Percentiles rank a stretch among this genome's conserved stretches.
phyloP scores from a whole-genome alignment of 2,113 vertebrate species.

The Mystacornis crossleyi region DNA sequence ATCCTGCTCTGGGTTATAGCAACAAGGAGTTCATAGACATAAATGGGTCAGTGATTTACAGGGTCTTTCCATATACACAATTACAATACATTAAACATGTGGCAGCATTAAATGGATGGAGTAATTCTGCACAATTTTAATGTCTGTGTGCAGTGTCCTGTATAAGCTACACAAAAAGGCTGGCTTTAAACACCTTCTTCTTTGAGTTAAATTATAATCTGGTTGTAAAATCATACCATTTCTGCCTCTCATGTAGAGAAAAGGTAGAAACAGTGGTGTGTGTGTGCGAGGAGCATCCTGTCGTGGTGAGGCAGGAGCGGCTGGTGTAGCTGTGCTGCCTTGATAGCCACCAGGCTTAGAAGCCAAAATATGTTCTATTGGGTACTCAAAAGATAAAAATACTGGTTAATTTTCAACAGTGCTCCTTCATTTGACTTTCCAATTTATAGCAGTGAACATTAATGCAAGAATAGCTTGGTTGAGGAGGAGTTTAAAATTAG shows the following conservation, averaged over 20 bases:
- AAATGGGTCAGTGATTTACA: slow-evolving; percentile 58
- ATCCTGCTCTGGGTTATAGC: slow-evolving; percentile 65
- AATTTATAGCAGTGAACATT: slow-evolving; percentile 83
- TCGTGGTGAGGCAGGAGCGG: slow-evolving; percentile 3
- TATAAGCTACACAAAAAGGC: slow-evolving; percentile 31
- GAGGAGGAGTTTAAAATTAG: slow-evolving; percentile 88
- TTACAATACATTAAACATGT: slow-evolving; percentile 66
- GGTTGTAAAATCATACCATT: slow-evolving; percentile 31
- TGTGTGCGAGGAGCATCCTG: not conserved
- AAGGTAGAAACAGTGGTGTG: not conserved
- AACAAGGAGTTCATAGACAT: slow-evolving; percentile 59
- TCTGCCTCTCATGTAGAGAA: not conserved
- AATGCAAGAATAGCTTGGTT: slow-evolving; percentile 82
- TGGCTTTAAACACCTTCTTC: slow-evolving; percentile 49
- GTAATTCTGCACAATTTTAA: slow-evolving; percentile 33
- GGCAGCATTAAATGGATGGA: slow-evolving; percentile 34
- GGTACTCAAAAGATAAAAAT: slow-evolving; percentile 81
- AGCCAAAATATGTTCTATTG: slow-evolving; percentile 82
- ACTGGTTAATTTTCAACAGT: slow-evolving; percentile 84
- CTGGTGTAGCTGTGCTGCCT: slow-evolving; percentile 46
- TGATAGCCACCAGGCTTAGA: slow-evolving; percentile 72
- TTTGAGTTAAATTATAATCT: slow-evolving; percentile 37
- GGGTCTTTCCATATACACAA: slow-evolving; percentile 55
- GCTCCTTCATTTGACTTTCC: slow-evolving; percentile 89
- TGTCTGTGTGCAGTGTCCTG: slow-evolving; percentile 38